A percentile compares a stretch with the other conserved stretches of the same genome.
Evolutionary conservation across 2,113 vertebrate species (phyloP).

Genomic region (Syrmaticus mikado): DNA sequence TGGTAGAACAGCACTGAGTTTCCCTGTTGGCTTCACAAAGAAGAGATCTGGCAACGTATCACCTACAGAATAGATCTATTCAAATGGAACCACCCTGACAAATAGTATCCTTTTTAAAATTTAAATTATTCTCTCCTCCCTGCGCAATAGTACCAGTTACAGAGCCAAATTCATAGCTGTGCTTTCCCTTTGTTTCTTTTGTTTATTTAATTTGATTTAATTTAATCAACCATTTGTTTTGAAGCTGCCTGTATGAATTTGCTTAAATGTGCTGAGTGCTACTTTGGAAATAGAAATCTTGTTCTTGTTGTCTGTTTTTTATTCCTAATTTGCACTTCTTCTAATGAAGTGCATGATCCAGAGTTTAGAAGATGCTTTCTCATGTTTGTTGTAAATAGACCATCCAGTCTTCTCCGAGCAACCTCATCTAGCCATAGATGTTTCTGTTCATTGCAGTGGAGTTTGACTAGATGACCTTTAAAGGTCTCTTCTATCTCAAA

Average conservation of each 20-base stretch:
- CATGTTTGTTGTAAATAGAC: neutral
- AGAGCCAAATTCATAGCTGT: slow-evolving; percentile 1
- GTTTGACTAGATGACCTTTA: no score
- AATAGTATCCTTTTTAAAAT: slow-evolving; percentile 28
- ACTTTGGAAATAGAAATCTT: neutral
- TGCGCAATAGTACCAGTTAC: neutral
- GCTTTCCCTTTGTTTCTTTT: slow-evolving; percentile 37
- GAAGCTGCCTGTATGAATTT: slow-evolving; percentile 7
- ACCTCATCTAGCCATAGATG: no score
- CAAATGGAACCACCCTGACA: slow-evolving; percentile 3
- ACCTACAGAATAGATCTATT: neutral
- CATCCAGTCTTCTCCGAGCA: neutral
- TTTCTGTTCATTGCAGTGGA: no score
- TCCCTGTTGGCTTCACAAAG: neutral
- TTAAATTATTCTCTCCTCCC: slow-evolving; percentile 22
- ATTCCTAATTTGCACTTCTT: neutral
- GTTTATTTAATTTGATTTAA: slow-evolving; percentile 55
- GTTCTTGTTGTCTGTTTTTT: neutral
- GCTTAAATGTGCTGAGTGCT: neutral
- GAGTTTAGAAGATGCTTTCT: neutral
- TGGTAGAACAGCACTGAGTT: neutral
- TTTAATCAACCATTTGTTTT: slow-evolving; percentile 43
- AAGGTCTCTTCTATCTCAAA: no score
- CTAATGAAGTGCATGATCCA: neutral
- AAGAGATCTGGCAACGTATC: neutral